Conservation (phyloP, 2,113 vertebrate species). For the Zapornia atra region DNA sequence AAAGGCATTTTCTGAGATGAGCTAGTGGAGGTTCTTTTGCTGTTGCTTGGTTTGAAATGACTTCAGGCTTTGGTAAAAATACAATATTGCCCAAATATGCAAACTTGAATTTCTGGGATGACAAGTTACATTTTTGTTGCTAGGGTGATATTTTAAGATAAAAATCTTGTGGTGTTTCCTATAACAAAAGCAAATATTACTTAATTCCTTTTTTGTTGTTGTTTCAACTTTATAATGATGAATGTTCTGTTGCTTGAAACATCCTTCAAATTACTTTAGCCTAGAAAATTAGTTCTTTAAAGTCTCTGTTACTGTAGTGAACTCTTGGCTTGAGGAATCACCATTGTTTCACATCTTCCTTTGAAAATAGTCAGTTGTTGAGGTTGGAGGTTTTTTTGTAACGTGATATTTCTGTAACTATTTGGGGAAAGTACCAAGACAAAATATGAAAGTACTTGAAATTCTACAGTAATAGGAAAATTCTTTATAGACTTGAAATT, state of each 20-base stretch:
- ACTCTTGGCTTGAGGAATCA: neutral
- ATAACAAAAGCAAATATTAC: neutral
- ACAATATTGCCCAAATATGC: neutral
- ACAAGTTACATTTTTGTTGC: neutral
- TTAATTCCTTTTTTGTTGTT: neutral
- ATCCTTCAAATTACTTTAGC: neutral
- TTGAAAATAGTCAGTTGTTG: neutral
- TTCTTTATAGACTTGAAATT: neutral
- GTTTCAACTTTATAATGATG: neutral
- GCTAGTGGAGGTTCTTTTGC: neutral
- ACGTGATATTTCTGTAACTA: neutral
- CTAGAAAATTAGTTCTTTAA: neutral
- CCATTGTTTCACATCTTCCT: neutral
- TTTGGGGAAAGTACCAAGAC: neutral
- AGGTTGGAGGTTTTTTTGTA: neutral
- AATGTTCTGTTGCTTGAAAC: neutral
- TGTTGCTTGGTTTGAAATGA: neutral
- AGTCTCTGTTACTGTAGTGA: neutral
- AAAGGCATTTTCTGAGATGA: neutral
- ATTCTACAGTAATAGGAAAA: neutral
- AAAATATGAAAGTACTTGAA: neutral
- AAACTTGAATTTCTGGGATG: neutral
- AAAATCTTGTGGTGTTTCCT: neutral
- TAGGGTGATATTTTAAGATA: neutral
- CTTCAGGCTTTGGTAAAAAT: neutral